A percentile compares a stretch with the other conserved stretches of the same genome.
phyloP scores from a whole-genome alignment of 1,140 invertebrate species.

The Temnothorax longispinosus region DNA sequence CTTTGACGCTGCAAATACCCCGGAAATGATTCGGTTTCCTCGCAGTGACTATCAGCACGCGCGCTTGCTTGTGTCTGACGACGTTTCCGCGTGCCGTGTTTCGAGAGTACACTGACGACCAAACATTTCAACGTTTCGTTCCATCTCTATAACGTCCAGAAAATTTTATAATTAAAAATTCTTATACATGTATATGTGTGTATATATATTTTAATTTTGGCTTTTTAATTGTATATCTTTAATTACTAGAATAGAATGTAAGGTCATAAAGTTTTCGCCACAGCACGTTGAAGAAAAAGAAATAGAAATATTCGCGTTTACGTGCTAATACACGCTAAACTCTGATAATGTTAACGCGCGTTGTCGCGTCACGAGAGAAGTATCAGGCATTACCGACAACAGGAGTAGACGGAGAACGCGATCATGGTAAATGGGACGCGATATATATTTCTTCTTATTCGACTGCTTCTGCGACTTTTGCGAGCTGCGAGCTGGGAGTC shows the following conservation, averaged over 20 bases:
- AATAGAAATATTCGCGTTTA: neutral
- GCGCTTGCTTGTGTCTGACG: neutral
- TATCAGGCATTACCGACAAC: neutral
- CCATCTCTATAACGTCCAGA: neutral
- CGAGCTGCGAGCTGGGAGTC: constrained; percentile 36
- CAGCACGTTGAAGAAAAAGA: neutral
- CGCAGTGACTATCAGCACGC: constrained; percentile 33
- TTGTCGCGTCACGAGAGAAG: neutral
- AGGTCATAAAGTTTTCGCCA: neutral
- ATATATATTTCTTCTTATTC: constrained; percentile 60
- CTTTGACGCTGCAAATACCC: constrained; percentile 58
- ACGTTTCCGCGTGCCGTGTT: neutral
- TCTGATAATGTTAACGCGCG: neutral
- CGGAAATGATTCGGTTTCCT: constrained; percentile 69
- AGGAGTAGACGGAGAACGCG: constrained; percentile 14
- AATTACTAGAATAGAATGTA: neutral
- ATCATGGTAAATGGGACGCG: constrained; percentile 29
- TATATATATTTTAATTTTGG: neutral
- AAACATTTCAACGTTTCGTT: neutral
- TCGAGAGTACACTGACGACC: neutral
- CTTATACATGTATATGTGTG: no score
- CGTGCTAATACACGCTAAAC: neutral
- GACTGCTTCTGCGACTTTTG: constrained; percentile 48
- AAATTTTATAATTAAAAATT: neutral
- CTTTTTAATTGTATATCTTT: neutral